Evolutionary conservation across 2,113 vertebrate species (phyloP).

Genomic region (Willisornis vidua): DNA sequence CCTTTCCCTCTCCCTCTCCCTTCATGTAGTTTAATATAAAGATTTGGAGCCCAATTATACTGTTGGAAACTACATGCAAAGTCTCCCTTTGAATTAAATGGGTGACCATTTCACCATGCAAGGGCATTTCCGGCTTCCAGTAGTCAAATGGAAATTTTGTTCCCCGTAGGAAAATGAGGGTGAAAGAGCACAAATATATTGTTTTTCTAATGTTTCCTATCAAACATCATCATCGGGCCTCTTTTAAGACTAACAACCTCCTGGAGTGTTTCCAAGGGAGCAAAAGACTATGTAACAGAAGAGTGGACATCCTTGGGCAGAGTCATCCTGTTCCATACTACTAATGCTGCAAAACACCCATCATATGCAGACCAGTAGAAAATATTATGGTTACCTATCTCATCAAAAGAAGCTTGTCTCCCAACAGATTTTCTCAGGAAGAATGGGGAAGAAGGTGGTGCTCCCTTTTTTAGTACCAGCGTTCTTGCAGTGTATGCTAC

Average conservation of each 20-base stretch:
- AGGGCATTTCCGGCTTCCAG: neutral
- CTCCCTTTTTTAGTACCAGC: neutral
- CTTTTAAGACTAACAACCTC: neutral
- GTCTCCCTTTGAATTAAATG: neutral
- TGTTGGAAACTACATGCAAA: neutral
- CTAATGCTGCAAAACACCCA: neutral
- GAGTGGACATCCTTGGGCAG: neutral
- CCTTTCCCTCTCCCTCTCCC: neutral
- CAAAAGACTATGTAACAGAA: neutral
- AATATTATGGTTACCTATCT: neutral
- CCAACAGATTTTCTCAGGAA: neutral
- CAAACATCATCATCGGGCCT: neutral
- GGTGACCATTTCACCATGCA: neutral
- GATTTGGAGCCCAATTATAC: neutral
- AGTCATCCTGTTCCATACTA: neutral
- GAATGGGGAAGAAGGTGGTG: neutral
- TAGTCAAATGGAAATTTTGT: neutral
- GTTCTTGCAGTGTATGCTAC: rapidly evolving
- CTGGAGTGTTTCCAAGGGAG: neutral
- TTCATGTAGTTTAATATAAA: neutral
- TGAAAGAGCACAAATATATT: neutral
- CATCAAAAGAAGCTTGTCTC: neutral
- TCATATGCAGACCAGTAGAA: neutral
- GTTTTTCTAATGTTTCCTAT: neutral
- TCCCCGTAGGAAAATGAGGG: neutral